Percentiles rank a stretch among this genome's conserved stretches.
These are phyloP conservation scores for Diarsia dahlii DNA, from an alignment of 2,888 invertebrate genomes.

Conservation along the genomic window DNA sequence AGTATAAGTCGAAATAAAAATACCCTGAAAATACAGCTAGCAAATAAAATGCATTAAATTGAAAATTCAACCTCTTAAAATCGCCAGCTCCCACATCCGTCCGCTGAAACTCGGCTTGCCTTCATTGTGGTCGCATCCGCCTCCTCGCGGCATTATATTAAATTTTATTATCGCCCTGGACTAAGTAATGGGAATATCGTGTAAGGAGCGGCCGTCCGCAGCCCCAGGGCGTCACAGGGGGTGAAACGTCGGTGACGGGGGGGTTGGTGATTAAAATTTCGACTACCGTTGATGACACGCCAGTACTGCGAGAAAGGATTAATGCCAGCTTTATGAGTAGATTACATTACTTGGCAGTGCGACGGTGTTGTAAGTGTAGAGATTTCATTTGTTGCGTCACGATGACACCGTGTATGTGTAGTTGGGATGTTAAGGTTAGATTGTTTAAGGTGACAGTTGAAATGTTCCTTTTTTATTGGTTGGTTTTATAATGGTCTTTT, in stretches of 20 bases:
- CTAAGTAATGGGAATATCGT: constrained; percentile 91
- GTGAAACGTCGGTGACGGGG: constrained; percentile 54
- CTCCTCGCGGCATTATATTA: constrained; percentile 89
- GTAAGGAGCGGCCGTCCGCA: constrained; percentile 89
- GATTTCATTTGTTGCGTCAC: constrained; percentile 77
- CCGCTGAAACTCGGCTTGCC: constrained; percentile 71
- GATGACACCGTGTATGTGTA: constrained; percentile 59
- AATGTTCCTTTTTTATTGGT: no score
- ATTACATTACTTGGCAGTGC: constrained; percentile 86
- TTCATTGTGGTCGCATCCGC: constrained; percentile 85
- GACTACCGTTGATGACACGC: constrained; percentile 89
- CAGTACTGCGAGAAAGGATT: constrained; percentile 87
- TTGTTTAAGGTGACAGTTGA: constrained; percentile 26
- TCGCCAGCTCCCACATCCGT: constrained; percentile 66
- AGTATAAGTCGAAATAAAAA: neutral
- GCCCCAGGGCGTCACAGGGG: constrained; percentile 81
- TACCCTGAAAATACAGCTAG: constrained; percentile 10
- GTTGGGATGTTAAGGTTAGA: constrained; percentile 32
- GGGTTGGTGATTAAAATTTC: constrained; percentile 88
- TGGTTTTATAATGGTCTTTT: neutral
- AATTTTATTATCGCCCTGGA: constrained; percentile 91
- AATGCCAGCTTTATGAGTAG: constrained; percentile 88
- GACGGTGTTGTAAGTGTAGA: constrained; percentile 74
- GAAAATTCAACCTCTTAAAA: constrained; percentile 65
- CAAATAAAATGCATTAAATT: constrained; percentile 46